Conservation (phyloP, 2,113 vertebrate genomes). For the Nibea albiflora region DNA sequence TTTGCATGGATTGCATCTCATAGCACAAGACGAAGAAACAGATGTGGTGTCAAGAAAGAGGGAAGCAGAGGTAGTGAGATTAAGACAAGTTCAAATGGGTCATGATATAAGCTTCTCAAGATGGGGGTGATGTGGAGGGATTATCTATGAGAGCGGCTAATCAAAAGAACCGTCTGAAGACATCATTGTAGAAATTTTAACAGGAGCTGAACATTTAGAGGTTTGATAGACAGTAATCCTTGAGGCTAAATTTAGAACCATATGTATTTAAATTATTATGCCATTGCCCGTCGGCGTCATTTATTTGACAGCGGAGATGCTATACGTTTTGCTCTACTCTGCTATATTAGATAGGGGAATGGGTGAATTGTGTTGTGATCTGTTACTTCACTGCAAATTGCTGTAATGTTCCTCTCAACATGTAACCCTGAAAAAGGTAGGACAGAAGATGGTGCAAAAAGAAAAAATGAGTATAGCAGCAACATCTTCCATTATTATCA, state of each 20-base stretch:
- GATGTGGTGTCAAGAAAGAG: slow-evolving; percentile 63
- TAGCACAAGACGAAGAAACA: slow-evolving; percentile 42
- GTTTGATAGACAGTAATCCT: slow-evolving; percentile 21
- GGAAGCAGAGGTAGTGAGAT: slow-evolving; percentile 61
- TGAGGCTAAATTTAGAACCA: slow-evolving; percentile 15
- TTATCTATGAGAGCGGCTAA: slow-evolving; percentile 66
- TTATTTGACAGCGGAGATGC: neutral
- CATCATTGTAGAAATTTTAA: slow-evolving; percentile 45
- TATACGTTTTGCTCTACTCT: too few relatives aligned
- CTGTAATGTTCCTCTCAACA: neutral
- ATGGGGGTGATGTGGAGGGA: slow-evolving; percentile 68
- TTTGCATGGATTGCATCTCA: slow-evolving; percentile 17
- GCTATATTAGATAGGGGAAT: neutral
- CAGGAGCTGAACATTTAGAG: neutral
- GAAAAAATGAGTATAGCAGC: neutral
- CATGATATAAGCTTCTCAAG: slow-evolving; percentile 70
- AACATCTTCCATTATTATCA: neutral
- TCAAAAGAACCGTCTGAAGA: slow-evolving; percentile 54
- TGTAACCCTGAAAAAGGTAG: neutral
- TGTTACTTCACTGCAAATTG: neutral
- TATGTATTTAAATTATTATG: slow-evolving; percentile 10
- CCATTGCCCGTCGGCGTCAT: neutral
- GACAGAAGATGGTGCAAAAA: too few relatives aligned
- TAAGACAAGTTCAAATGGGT: slow-evolving; percentile 70
- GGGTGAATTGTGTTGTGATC: neutral